phyloP scores from a whole-genome alignment of 2,888 invertebrate species.

The Acanthosoma haemorrhoidale region DNA sequence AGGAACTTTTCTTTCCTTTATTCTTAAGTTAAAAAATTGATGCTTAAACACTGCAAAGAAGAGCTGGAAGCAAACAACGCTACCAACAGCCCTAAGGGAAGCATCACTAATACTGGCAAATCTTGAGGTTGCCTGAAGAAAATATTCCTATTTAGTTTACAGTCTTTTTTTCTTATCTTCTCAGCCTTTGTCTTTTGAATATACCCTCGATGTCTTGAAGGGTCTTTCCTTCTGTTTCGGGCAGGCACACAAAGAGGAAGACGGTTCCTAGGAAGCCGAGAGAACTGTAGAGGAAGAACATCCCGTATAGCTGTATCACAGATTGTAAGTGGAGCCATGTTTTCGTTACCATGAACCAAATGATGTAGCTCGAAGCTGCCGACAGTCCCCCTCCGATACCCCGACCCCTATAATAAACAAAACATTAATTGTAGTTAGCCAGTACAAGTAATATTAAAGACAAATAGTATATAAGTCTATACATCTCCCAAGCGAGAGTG shows the following conservation, averaged over 20 bases:
- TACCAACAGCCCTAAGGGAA: too few species aligned
- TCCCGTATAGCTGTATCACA: constrained; percentile 40
- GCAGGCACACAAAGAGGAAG: constrained; percentile 62
- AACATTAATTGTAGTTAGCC: neutral
- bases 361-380: constrained; percentile 53
- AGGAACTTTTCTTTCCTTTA: too few species aligned
- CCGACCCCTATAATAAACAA: constrained; percentile 49
- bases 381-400: constrained; percentile 53
- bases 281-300: constrained; percentile 43
- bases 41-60: too few species aligned
- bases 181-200: constrained; percentile 7
- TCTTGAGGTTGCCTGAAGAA: too few species aligned
- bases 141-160: too few species aligned
- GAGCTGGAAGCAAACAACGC: too few species aligned
- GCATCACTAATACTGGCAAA: too few species aligned
- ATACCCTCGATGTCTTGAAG: constrained; percentile 44
- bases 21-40: too few species aligned
- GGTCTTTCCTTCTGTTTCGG: constrained; percentile 77
- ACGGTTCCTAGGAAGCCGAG: constrained; percentile 55
- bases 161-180: neutral
- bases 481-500: too few species aligned
- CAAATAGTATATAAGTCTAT: too few species aligned
- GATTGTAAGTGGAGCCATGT: constrained; percentile 46
- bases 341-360: constrained; percentile 52
- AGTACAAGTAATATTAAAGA: neutral